These are phyloP conservation scores for Pomacea canaliculata DNA, from an alignment of 2,888 invertebrate species.

Conservation along the genomic window DNA sequence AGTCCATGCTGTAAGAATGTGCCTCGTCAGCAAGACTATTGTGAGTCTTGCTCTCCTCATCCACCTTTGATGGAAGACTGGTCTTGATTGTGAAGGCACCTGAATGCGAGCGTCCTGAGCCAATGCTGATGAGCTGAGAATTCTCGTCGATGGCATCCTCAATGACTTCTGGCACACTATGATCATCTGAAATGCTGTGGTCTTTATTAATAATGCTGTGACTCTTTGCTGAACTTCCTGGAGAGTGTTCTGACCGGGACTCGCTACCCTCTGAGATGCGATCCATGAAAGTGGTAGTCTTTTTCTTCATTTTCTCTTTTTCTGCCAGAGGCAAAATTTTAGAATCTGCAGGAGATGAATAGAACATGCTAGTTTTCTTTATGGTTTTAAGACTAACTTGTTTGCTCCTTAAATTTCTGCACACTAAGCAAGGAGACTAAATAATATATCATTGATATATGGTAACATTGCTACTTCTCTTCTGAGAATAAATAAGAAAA, in stretches of 20 bases:
- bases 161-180: conserved; percentile 40
- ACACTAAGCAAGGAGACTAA: too few relatives aligned
- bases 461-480: too few relatives aligned
- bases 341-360: conserved; percentile 21
- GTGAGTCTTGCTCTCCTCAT: conserved; percentile 24
- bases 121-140: conserved; percentile 24
- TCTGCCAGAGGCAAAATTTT: conserved; percentile 28
- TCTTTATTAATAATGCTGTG: background rate
- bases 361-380: too few relatives aligned
- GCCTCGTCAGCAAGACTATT: conserved; percentile 19
- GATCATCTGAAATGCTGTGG: conserved; percentile 13
- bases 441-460: too few relatives aligned
- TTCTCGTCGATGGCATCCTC: conserved; percentile 31
- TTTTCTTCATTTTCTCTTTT: conserved; percentile 26
- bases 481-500: too few relatives aligned
- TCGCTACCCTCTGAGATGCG: conserved; percentile 59
- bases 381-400: too few relatives aligned
- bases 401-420: too few relatives aligned
- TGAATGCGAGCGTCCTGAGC: conserved; percentile 28
- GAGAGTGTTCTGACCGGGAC: conserved; percentile 32
- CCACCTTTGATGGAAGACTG: conserved; percentile 5
- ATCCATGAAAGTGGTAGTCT: conserved; percentile 37
- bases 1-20: conserved; percentile 40
- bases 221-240: conserved; percentile 10
- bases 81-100: conserved; percentile 26